Base-by-base conservation (phyloP, 1,140 invertebrate species). In the Megalonaias nervosa region DNA sequence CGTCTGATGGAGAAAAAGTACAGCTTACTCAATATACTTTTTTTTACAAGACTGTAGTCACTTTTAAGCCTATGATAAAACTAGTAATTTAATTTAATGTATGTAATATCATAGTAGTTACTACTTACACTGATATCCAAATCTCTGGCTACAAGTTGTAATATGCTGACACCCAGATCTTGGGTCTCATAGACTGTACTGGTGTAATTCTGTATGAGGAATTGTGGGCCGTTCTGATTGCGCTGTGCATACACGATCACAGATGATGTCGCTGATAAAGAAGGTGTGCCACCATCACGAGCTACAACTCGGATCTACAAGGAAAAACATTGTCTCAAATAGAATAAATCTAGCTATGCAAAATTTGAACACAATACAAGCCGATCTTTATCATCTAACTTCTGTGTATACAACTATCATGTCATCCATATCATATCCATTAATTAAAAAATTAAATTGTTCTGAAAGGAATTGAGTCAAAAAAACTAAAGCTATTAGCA, bases 161-260 rank as follows among this genome's bases (percentile, higher is more conserved):
- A 61, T 59, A 87, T 75, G 26, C 67, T 75, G 2, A 31, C 23
- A 4, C 76, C 80, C 17, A 66, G 71, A 19, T 57, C 38, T n/a
- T 80, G 79, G 12, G 74, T 81, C n/a, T 81, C 80, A 26, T 74
- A 56, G n/a, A 87, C 74, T 16, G 56, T 72, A 13, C 92, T 1
- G 95, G 78, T 76, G 70, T 85, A 86, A 58, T 84, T 83, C 15
- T 69, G 55, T 55, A 75, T 70, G 1, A 69, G 38, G 68, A 83
- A 86, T 19, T 13, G 48, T 72, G 88, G 89, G 3, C 48, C 23
- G 60, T 84, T 78, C 67, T 82, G 74, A 69, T 89, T 90, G 31
- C 84, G 80, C 31, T 83, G 81, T 1, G 89, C 83, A 66, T 75
- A 84, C 0, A 90, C 81, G 13, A 65, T 57, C 13, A 89, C 81